These are phyloP conservation scores for Fabriciana adippe DNA, from an alignment of 2,888 invertebrate genomes.

Conservation along the genomic window DNA sequence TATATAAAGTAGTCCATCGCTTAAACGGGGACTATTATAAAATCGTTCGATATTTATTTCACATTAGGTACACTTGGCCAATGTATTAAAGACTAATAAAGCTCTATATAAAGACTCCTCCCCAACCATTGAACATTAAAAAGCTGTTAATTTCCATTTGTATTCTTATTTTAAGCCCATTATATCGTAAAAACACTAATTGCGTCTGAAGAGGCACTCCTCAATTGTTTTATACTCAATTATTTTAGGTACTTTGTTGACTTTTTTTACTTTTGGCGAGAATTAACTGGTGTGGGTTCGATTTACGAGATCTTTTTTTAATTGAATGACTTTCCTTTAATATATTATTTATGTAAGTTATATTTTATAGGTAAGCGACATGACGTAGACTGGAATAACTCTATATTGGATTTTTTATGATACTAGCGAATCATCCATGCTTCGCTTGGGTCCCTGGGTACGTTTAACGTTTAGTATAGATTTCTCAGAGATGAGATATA, in stretches of 20 bases:
- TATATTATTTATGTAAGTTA: too few relatives aligned
- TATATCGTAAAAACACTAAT: conserved; percentile 7
- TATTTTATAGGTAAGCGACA: too few relatives aligned
- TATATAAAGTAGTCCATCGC: too few relatives aligned
- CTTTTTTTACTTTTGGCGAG: too few relatives aligned
- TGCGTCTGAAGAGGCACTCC: background rate
- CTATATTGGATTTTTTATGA: too few relatives aligned
- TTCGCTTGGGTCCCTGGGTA: too few relatives aligned
- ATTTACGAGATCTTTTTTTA: background rate
- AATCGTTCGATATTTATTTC: background rate
- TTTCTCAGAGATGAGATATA: too few relatives aligned
- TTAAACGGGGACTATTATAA: background rate
- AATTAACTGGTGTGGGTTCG: background rate
- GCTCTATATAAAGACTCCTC: conserved; percentile 10
- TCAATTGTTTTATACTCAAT: background rate
- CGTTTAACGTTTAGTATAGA: too few relatives aligned
- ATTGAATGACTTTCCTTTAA: too few relatives aligned
- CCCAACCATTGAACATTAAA: conserved; percentile 9
- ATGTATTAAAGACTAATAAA: conserved; percentile 9
- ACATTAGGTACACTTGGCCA: background rate
- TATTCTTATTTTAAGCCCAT: conserved; percentile 2
- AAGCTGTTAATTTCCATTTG: conserved; percentile 8
- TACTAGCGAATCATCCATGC: too few relatives aligned
- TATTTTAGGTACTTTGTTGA: too few relatives aligned
- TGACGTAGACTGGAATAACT: too few relatives aligned